Evolutionary conservation across 2,113 vertebrate species (phyloP).

Genomic region (Stigmatopora argus): DNA sequence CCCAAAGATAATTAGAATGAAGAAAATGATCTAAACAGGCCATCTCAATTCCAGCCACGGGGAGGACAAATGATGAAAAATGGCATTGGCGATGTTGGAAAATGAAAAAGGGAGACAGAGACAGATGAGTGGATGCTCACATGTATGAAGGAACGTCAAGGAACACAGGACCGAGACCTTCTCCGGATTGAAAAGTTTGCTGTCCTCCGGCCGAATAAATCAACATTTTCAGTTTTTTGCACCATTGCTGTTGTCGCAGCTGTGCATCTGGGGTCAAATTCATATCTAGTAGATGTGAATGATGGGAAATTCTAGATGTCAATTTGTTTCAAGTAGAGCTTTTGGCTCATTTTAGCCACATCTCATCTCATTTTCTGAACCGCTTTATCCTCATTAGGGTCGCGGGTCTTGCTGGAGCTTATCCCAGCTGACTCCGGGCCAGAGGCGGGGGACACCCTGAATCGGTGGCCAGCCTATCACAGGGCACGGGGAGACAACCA

Average conservation of each 20-base stretch:
- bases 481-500: no score
- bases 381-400: no score
- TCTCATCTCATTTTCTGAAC: no score
- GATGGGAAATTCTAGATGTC: background rate
- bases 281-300: background rate
- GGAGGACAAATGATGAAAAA: slow-evolving; percentile 43
- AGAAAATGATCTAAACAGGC: slow-evolving; percentile 11
- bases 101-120: slow-evolving; percentile 46
- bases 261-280: background rate
- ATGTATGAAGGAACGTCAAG: slow-evolving; percentile 19
- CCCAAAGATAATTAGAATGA: no score
- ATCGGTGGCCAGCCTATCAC: no score
- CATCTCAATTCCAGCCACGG: slow-evolving; percentile 49
- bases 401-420: no score
- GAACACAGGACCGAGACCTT: background rate
- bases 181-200: background rate
- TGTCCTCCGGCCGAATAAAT: background rate
- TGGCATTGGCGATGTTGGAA: slow-evolving; percentile 40
- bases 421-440: no score
- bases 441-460: no score
- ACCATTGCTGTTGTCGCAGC: background rate
- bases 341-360: no score
- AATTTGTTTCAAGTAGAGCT: no score
- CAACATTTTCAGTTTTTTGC: background rate
- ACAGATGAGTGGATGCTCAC: slow-evolving; percentile 36